These are phyloP conservation scores for Leptinotarsa tumamoca DNA, from an alignment of 2,888 invertebrate species.

Conservation along the genomic window DNA sequence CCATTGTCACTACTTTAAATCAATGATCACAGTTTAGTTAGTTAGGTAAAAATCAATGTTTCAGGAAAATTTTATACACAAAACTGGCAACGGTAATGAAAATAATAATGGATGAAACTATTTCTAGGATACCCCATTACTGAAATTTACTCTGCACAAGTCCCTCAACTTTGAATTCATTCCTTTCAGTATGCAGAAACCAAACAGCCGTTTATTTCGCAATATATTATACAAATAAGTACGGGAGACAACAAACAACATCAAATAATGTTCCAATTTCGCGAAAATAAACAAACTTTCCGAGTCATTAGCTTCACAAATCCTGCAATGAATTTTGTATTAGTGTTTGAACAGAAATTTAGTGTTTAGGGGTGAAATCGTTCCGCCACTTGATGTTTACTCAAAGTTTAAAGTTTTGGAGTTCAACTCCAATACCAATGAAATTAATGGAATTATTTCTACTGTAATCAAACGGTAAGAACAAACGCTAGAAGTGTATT, in stretches of 20 bases:
- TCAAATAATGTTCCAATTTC: constrained; percentile 42
- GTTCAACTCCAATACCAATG: constrained; percentile 6
- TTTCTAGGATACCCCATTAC: not conserved
- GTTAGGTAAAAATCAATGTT: no score
- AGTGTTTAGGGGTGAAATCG: constrained; percentile 36
- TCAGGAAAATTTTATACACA: no score
- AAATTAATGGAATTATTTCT: constrained; percentile 3
- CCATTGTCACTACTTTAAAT: no score
- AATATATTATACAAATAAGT: constrained; percentile 32
- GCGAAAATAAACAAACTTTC: constrained; percentile 43
- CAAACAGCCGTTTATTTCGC: not conserved
- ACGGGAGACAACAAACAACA: constrained; percentile 39
- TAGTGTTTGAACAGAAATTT: constrained; percentile 45
- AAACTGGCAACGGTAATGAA: not conserved
- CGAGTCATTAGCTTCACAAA: constrained; percentile 45
- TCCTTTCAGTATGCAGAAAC: not conserved
- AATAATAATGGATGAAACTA: not conserved
- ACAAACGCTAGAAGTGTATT: not conserved
- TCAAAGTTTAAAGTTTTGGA: constrained; percentile 16
- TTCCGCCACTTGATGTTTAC: constrained; percentile 44
- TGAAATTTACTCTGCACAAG: no score
- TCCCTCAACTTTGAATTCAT: not conserved
- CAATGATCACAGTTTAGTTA: no score
- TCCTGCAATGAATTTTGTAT: constrained; percentile 45
- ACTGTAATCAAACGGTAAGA: not conserved